A percentile compares a stretch with the other conserved stretches of the same genome.
Conservation (phyloP, 2,113 vertebrate species). For the Pollachius pollachius region DNA sequence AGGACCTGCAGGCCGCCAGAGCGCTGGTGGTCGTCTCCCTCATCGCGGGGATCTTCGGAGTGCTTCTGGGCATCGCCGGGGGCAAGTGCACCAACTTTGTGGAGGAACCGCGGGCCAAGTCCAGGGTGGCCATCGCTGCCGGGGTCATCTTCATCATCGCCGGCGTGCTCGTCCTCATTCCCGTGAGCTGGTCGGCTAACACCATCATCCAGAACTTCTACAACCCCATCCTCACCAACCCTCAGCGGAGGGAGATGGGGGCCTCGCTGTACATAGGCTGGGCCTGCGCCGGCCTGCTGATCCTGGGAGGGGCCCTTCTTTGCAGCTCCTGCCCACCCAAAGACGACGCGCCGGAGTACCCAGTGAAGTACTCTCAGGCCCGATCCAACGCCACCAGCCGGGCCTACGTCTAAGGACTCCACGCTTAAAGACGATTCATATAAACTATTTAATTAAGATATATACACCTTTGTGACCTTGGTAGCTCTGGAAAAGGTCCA, state of each 20-base stretch:
- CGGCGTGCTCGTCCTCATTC: conserved; percentile 79
- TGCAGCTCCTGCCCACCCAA: conserved; percentile 85
- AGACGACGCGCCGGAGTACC: conserved; percentile 70
- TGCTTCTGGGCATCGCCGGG: conserved; percentile 74
- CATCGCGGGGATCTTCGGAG: conserved; percentile 67
- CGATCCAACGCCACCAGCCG: conserved; percentile 59
- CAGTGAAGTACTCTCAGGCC: conserved; percentile 61
- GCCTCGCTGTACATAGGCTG: conserved; percentile 88
- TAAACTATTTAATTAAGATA: no score
- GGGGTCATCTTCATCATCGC: conserved; percentile 81
- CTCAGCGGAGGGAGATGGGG: conserved; percentile 77
- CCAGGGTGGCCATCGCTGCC: conserved; percentile 78
- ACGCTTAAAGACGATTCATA: not conserved
- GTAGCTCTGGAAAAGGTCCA: no score
- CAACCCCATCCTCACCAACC: conserved; percentile 63
- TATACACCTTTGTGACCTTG: no score
- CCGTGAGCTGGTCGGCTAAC: conserved; percentile 87
- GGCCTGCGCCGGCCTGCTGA: conserved; percentile 77
- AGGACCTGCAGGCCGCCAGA: conserved; percentile 73
- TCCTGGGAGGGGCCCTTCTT: conserved; percentile 83
- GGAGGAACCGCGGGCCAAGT: conserved; percentile 72
- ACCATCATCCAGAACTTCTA: conserved; percentile 87
- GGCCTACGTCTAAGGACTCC: conserved; percentile 64
- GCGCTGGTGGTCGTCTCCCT: conserved; percentile 81
- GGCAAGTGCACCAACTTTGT: conserved; percentile 95